Evolutionary conservation across 2,888 invertebrate genomes (phyloP), one percentile per base, ranked within the genome.

Genomic region (Thymelicus acteon): DNA sequence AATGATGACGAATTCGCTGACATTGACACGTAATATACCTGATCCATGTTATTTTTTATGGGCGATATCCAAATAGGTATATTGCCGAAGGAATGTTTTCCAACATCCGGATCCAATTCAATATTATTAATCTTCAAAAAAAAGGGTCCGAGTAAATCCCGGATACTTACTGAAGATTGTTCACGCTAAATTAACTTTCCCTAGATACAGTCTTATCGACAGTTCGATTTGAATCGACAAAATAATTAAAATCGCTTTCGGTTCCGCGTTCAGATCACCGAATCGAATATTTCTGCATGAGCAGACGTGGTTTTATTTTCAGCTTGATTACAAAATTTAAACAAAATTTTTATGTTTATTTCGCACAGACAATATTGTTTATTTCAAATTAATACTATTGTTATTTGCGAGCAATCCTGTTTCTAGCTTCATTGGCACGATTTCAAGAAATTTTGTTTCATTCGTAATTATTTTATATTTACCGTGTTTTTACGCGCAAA

Each of bases 171-270:
- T 40, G 57, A 76, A 73, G 70, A 74, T 71, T 75, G 49, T 78
- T 79, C 67, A 76, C 72, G 75, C 72, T 72, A 75, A 76, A 80
- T 80, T 79, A 77, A 78, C 75, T 77, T 77, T 77, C 75, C 73
- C 75, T 73, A 75, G 75, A 77, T 75, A 75, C 75, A 75, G 75
- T 76, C 77, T 78, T 75, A 78, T 79, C 76, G 76, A 74, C 79
- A 77, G 72, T 74, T 74, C 73, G 73, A 76, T 81, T 79, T 75
- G 68, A 76, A 78, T 76, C 73, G 75, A 60, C 67, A 79, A 77
- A 79, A 77, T 77, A 79, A 79, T 75, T 75, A 74, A 76, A 78
- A 76, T 75, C 75, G 73, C 71, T 75, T 74, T 67, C 72, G 74
- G 77, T 75, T 73, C 74, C 72, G 62, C 72, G 72, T 73, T 69